Conservation (phyloP, 2,113 vertebrate species). For the rat (Rattus norvegicus) region DNA sequence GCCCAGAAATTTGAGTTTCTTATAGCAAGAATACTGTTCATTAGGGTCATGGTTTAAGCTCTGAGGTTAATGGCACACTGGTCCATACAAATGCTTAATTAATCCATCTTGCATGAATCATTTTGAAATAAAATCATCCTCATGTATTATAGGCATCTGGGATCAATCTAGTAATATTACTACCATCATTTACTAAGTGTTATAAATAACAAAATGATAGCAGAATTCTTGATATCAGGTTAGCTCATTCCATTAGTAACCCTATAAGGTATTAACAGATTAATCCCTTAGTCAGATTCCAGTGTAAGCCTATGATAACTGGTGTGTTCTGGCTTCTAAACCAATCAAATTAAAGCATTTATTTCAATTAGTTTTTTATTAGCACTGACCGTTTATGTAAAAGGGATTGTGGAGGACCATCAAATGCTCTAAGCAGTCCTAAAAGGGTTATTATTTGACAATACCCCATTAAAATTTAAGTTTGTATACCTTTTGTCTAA, state of each 20-base stretch:
- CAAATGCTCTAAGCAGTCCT: neutral
- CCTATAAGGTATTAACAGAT: neutral
- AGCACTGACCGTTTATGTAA: neutral
- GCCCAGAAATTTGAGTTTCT: neutral
- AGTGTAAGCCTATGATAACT: neutral
- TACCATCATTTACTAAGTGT: neutral
- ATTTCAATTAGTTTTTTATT: neutral
- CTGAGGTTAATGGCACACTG: neutral
- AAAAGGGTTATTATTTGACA: neutral
- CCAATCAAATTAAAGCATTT: neutral
- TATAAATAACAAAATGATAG: neutral
- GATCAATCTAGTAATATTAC: neutral
- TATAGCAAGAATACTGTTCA: neutral
- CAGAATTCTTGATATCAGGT: neutral
- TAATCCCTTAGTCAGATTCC: neutral
- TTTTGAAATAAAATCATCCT: neutral
- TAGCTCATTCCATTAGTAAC: neutral
- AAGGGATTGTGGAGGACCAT: neutral
- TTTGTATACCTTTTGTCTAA: neutral
- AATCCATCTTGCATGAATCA: neutral
- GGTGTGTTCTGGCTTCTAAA: neutral
- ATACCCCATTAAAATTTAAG: neutral
- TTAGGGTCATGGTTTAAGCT: neutral
- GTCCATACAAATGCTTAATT: neutral
- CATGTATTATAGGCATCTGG: neutral